A percentile compares a stretch with the other conserved stretches of the same genome.
phyloP scores from a whole-genome alignment of 1,140 invertebrate species.

The Formica exsecta region DNA sequence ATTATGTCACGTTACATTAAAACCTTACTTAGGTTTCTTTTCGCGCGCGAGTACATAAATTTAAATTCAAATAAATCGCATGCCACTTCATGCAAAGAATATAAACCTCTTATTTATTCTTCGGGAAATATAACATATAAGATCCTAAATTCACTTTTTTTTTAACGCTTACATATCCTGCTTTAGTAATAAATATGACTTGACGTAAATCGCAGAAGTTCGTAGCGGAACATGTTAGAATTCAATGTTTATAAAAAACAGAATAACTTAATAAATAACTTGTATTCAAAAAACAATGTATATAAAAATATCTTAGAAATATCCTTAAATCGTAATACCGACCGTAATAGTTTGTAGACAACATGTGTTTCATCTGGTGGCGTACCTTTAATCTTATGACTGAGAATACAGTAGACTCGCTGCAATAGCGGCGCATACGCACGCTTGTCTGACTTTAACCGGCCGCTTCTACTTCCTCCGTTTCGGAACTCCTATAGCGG shows the following conservation, averaged over 20 bases:
- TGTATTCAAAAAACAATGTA: background rate
- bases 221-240: background rate
- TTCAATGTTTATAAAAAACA: background rate
- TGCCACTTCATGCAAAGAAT: background rate
- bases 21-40: slow-evolving; percentile 14
- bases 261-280: background rate
- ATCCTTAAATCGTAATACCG: background rate
- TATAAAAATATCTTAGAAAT: background rate
- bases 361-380: slow-evolving; percentile 2
- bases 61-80: slow-evolving; percentile 7
- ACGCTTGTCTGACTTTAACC: slow-evolving; percentile 53
- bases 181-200: background rate
- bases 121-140: background rate
- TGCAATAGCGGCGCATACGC: slow-evolving; percentile 36
- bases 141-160: background rate
- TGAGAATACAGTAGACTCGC: slow-evolving; percentile 23
- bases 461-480: slow-evolving; percentile 35
- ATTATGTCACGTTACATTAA: background rate
- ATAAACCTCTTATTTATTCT: slow-evolving; percentile 10
- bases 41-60: slow-evolving; percentile 21
- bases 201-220: background rate
- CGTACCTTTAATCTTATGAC: slow-evolving; percentile 45
- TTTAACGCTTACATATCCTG: background rate
- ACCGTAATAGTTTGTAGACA: background rate
- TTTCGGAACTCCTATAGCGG: slow-evolving; percentile 36